These are phyloP conservation scores for Cheilosia pagana DNA, from an alignment of 2,888 invertebrate species.

Conservation along the genomic window DNA sequence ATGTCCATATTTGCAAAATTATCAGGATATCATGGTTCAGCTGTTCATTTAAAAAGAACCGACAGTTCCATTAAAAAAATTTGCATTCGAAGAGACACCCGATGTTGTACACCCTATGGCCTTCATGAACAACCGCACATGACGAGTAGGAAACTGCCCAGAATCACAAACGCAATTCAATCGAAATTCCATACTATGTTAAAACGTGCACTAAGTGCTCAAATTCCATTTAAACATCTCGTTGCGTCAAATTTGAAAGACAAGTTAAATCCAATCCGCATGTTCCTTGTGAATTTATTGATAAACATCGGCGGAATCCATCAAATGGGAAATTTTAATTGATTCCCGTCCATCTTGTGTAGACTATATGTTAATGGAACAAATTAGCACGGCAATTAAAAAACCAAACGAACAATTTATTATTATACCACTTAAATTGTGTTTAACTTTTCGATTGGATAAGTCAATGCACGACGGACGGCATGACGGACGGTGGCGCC, in stretches of 20 bases:
- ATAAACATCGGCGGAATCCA: conserved; percentile 9
- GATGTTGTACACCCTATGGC: too few relatives aligned
- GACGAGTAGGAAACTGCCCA: background rate
- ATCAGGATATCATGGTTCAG: too few relatives aligned
- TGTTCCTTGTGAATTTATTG: background rate
- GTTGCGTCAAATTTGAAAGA: background rate
- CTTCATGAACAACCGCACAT: too few relatives aligned
- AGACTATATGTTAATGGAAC: conserved; percentile 1
- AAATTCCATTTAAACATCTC: background rate
- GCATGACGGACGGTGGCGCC: background rate
- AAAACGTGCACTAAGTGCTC: background rate
- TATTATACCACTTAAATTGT: conserved; percentile 16
- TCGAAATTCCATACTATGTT: background rate
- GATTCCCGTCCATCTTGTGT: background rate
- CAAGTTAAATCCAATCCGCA: background rate
- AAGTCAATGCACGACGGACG: background rate
- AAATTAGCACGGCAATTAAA: conserved; percentile 37
- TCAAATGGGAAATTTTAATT: conserved; percentile 23
- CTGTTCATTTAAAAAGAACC: background rate
- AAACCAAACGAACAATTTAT: conserved; percentile 28
- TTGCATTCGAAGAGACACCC: too few relatives aligned
- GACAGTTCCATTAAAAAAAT: too few relatives aligned
- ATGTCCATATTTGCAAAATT: too few relatives aligned
- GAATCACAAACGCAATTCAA: background rate
- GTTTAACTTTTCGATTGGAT: conserved; percentile 9